Percentiles rank a stretch among this genome's conserved stretches.
phyloP scores from a whole-genome alignment of 2,888 invertebrate genomes.

The Drosophila mimica region DNA sequence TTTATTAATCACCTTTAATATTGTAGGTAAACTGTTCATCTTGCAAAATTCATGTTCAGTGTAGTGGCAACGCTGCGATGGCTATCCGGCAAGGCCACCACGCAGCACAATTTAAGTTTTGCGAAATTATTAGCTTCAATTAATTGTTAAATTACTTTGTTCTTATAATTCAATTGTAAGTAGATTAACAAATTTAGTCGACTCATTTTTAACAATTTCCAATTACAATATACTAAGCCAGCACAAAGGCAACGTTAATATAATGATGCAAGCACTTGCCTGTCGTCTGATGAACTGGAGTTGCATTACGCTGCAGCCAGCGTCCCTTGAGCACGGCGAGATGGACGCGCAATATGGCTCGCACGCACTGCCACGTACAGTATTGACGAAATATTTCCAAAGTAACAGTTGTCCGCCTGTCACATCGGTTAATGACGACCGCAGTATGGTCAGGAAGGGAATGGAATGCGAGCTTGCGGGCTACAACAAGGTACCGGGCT shows the following conservation, averaged over 20 bases:
- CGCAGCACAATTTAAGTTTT: constrained; percentile 78
- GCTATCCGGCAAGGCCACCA: constrained; percentile 32
- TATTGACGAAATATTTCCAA: neutral
- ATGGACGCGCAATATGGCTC: constrained; percentile 46
- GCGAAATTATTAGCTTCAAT: constrained; percentile 76
- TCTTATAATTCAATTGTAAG: constrained; percentile 29
- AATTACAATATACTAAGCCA: constrained; percentile 27
- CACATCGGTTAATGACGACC: constrained; percentile 88
- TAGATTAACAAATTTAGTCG: constrained; percentile 13
- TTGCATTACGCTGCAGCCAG: constrained; percentile 61
- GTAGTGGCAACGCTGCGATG: constrained; percentile 32
- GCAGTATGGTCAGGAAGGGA: constrained; percentile 94
- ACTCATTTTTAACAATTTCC: neutral
- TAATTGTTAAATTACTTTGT: constrained; percentile 10
- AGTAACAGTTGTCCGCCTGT: constrained; percentile 87
- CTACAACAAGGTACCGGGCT: constrained; percentile 94
- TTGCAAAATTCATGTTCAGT: neutral
- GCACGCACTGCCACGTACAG: constrained; percentile 92
- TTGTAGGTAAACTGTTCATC: constrained; percentile 36
- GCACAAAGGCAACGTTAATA: constrained; percentile 30
- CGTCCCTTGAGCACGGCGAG: constrained; percentile 65
- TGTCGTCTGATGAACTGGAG: constrained; percentile 71
- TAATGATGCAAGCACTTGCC: constrained; percentile 69
- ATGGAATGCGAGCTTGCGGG: constrained; percentile 96
- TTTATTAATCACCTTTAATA: constrained; percentile 44